Evolutionary conservation across 2,797 vertebrate genomes (phyloP).

Genomic region (Pipistrellus kuhlii): DNA sequence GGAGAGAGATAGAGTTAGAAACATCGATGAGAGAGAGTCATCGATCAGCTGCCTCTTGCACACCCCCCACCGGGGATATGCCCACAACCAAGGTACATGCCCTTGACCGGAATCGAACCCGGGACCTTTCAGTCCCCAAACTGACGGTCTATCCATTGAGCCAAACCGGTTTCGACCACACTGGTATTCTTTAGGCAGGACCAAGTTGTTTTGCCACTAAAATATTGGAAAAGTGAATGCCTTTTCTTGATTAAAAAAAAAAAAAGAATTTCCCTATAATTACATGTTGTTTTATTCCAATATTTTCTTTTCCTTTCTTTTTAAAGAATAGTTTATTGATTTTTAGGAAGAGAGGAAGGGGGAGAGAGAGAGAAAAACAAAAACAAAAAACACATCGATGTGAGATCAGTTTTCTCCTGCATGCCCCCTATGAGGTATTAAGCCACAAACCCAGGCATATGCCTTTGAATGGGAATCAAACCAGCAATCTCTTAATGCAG

Average conservation of each 20-base stretch:
- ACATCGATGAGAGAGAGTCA: too few species aligned
- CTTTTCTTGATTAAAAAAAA: constrained; percentile 34
- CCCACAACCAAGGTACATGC: too few species aligned
- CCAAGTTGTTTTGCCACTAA: neutral
- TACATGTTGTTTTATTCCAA: neutral
- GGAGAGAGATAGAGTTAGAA: too few species aligned
- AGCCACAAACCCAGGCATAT: neutral
- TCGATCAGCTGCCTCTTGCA: too few species aligned
- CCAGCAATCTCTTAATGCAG: neutral
- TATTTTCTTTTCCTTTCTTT: neutral
- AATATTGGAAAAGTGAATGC: constrained; percentile 6
- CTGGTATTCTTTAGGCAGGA: neutral
- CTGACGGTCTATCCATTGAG: too few species aligned
- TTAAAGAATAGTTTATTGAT: neutral
- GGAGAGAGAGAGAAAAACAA: too few species aligned
- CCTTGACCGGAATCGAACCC: too few species aligned
- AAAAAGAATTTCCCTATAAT: neutral
- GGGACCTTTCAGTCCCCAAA: too few species aligned
- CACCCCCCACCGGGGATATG: too few species aligned
- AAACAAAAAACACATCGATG: too few species aligned
- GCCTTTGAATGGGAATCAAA: neutral
- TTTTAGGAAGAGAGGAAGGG: neutral
- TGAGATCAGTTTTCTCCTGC: neutral
- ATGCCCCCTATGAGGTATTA: neutral
- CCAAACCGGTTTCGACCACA: too few species aligned